Evolutionary conservation across 2,797 vertebrate species (phyloP).

Genomic region (Martes flavigula): DNA sequence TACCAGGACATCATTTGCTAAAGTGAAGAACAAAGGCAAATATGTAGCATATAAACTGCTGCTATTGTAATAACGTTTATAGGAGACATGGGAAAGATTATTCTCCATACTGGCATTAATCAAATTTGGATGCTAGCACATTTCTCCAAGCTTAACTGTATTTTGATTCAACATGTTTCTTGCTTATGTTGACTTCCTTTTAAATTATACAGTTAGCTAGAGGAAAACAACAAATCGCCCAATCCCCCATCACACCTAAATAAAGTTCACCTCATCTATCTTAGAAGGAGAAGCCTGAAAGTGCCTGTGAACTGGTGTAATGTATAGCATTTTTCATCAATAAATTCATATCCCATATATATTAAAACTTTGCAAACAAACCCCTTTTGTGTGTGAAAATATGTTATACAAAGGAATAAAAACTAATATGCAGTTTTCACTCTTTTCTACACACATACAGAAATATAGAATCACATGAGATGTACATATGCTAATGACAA

Average conservation of each 20-base stretch:
- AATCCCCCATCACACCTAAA: constrained; percentile 33
- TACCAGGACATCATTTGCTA: constrained; percentile 12
- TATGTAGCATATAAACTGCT: background rate
- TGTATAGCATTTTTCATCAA: background rate
- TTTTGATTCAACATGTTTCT: constrained; percentile 35
- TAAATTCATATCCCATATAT: constrained; percentile 21
- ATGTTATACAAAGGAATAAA: background rate
- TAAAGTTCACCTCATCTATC: constrained; percentile 46
- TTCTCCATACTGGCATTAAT: constrained; percentile 17
- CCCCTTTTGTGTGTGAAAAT: constrained; percentile 35
- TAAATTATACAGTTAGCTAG: constrained; percentile 51
- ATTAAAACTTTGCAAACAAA: constrained; percentile 18
- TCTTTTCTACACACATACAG: background rate
- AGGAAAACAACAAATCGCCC: background rate
- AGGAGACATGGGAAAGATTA: constrained; percentile 22
- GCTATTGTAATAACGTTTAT: constrained; percentile 29
- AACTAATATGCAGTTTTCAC: background rate
- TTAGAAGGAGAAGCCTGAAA: constrained; percentile 6
- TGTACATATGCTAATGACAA: background rate
- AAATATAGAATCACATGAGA: background rate
- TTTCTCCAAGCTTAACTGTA: constrained; percentile 39
- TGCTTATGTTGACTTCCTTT: constrained; percentile 27
- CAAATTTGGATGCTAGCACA: background rate
- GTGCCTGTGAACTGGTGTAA: background rate
- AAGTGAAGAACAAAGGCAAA: constrained; percentile 37